Conservation (phyloP, 2,797 vertebrate genomes). For the Cirrhinus mrigala region DNA sequence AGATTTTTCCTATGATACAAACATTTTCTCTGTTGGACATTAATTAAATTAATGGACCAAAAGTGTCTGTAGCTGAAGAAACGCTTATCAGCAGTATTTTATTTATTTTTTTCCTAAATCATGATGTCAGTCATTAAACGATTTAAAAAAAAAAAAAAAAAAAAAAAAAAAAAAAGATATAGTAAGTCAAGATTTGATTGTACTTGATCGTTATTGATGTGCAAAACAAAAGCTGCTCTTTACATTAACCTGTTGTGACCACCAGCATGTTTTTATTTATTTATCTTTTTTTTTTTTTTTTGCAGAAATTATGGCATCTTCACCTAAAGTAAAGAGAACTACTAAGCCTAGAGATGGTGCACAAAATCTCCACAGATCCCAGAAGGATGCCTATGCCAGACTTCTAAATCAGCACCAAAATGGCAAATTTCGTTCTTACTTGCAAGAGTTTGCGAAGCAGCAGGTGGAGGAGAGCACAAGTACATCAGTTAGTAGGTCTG, state of each 20-base stretch:
- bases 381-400: constrained; percentile 86
- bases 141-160: too few species aligned
- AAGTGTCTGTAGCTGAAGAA: not conserved
- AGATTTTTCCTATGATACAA: not conserved
- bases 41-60: not conserved
- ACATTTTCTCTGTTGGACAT: not conserved
- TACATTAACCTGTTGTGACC: not conserved
- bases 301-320: constrained; percentile 77
- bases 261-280: not conserved
- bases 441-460: constrained; percentile 80
- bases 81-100: not conserved
- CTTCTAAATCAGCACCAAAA: constrained; percentile 87
- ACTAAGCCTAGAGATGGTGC: constrained; percentile 66
- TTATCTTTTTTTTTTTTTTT: not conserved
- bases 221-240: not conserved
- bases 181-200: not conserved
- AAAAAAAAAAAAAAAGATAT: too few species aligned
- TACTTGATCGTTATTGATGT: not conserved
- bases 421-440: constrained; percentile 80
- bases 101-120: not conserved
- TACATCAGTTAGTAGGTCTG: constrained; percentile 59
- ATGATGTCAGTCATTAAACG: too few species aligned
- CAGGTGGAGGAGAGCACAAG: constrained; percentile 70
- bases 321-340: constrained; percentile 67
- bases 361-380: constrained; percentile 65